Evolutionary conservation across 1,140 invertebrate genomes (phyloP).

Genomic region (Drosophila obscura): DNA sequence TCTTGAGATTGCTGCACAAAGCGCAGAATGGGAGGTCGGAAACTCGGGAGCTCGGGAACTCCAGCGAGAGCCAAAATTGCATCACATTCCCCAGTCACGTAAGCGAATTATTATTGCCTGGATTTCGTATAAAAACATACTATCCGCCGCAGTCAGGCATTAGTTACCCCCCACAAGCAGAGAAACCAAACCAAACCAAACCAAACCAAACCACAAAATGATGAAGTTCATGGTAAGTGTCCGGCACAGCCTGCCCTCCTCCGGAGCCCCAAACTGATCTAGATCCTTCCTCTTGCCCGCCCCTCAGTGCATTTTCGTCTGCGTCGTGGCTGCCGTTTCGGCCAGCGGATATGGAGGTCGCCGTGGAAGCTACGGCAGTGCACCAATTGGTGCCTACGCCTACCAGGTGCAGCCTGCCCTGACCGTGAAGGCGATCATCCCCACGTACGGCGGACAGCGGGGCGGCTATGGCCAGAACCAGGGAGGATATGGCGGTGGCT

Average conservation of each 20-base stretch:
- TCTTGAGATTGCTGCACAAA: constrained; percentile 66
- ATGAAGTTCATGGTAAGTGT: constrained; percentile 75
- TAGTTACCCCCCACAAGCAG: constrained; percentile 58
- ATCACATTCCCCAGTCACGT: constrained; percentile 68
- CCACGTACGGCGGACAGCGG: constrained; percentile 38
- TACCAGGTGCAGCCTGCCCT: constrained; percentile 72
- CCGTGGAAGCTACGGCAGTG: constrained; percentile 31
- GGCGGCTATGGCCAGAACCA: constrained; percentile 27
- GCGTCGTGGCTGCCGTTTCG: constrained; percentile 61
- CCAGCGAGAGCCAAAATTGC: constrained; percentile 63
- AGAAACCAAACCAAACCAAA: constrained; percentile 57
- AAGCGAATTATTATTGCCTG: constrained; percentile 62
- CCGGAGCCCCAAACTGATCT: constrained; percentile 5
- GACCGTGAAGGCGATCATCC: constrained; percentile 68
- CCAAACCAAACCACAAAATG: constrained; percentile 47
- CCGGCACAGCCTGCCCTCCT: neutral
- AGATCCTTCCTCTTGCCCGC: neutral
- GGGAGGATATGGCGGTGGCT: constrained; percentile 29
- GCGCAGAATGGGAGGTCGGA: constrained; percentile 29
- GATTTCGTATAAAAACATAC: constrained; percentile 72
- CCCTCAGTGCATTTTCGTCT: constrained; percentile 63
- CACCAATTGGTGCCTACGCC: constrained; percentile 54
- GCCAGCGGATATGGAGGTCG: constrained; percentile 47
- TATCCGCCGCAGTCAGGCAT: constrained; percentile 50
- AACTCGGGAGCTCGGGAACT: constrained; percentile 31